Evolutionary conservation across 1,140 invertebrate species (phyloP), one percentile per base, ranked within the genome.

Genomic region (Goniozus legneri): DNA sequence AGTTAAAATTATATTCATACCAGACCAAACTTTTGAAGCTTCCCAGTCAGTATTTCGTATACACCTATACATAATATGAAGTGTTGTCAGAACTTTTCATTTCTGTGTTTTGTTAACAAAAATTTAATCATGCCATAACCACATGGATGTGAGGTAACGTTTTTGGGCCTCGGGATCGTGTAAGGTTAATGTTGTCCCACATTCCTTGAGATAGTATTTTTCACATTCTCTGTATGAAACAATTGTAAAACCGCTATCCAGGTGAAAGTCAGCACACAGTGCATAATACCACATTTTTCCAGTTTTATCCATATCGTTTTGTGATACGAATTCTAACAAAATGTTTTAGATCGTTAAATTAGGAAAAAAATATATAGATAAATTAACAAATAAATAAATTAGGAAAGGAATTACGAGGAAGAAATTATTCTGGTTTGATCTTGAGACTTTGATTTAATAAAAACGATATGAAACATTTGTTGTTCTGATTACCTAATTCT

Each of bases 261-360:
- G 52, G 37, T 79, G 66, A n/a, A 79, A 51, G 27, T 73, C 70
- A 2, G 77, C 51, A 37, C 75, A 75, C 3, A 77, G 54, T 0
- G 75, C 67, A 50, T 75, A 76, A 50, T 77, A 81, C 79, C 78
- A 80, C 15, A 68, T 67, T 20, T 56, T 60, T 47, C 73, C 70
- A 2, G 75, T 77, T 58, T 75, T 77, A 52, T 80, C 77, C 24
- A 64, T 44, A 44, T 77, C 63, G 24, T 68, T 60, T 24, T 55
- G 50, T 2, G 72, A 62, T 12, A 67, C 51, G 22, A 67, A 70
- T 58, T 77, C 70, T 76, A 19, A n/a, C 6, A 33, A 42, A 19
- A 24, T 13, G 20, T 24, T 31, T 30, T 24, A 6, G 24, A 27
- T 27, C 40, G 32, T 8, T 31, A 27, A 27, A 27, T 27, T 4